Evolutionary conservation across 2,113 vertebrate genomes (phyloP).

Genomic region (Clarias gariepinus): DNA sequence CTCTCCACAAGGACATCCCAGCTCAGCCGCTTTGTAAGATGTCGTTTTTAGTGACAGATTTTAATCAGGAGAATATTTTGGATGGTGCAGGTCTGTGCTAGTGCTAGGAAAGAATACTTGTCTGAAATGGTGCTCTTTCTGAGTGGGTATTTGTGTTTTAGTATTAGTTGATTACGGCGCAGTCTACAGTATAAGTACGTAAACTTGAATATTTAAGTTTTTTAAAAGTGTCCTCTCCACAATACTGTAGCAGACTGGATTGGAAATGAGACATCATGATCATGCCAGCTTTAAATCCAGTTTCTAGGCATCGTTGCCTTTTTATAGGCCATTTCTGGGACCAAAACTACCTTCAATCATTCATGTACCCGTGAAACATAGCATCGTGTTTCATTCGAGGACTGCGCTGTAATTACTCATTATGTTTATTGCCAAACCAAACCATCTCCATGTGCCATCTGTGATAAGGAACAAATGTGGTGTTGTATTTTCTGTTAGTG

Average conservation of each 20-base stretch:
- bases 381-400: not conserved
- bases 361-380: not conserved
- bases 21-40: constrained; percentile 48
- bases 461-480: constrained; percentile 44
- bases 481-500: constrained; percentile 12
- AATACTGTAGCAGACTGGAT: not conserved
- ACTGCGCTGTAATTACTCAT: constrained; percentile 23
- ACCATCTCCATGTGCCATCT: constrained; percentile 48
- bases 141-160: constrained; percentile 18
- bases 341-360: not conserved
- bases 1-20: constrained; percentile 48
- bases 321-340: not conserved
- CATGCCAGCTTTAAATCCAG: not conserved
- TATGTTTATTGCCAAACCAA: constrained; percentile 44
- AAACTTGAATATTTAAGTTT: not conserved
- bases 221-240: not conserved
- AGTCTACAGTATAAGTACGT: not conserved
- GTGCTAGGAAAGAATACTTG: constrained; percentile 32
- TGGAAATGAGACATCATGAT: not conserved
- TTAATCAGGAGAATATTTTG: constrained; percentile 50
- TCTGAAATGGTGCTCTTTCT: constrained; percentile 50
- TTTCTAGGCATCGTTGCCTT: not conserved
- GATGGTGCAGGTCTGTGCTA: constrained; percentile 45
- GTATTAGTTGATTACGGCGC: constrained; percentile 1
- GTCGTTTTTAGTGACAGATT: constrained; percentile 58